Evolutionary conservation across 2,888 invertebrate genomes (phyloP).

Genomic region (Limnephilus marmoratus): DNA sequence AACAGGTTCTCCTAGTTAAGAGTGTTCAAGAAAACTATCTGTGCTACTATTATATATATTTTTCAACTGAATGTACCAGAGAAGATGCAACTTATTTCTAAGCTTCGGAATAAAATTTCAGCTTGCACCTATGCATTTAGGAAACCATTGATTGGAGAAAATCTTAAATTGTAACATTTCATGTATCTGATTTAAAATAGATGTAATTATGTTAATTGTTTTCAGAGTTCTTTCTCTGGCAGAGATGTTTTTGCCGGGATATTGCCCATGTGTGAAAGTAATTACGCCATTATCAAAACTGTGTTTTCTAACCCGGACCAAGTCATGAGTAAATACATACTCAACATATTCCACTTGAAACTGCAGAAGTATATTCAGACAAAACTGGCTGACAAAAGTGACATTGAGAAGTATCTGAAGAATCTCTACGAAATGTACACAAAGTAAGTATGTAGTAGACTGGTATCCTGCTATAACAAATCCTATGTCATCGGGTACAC

Average conservation of each 20-base stretch:
- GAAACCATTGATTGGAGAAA: too few relatives aligned
- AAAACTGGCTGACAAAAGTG: constrained; percentile 87
- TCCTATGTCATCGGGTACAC: too few relatives aligned
- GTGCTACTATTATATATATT: too few relatives aligned
- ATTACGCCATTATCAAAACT: constrained; percentile 88
- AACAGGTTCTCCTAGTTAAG: too few relatives aligned
- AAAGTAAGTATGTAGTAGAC: constrained; percentile 77
- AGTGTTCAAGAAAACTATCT: too few relatives aligned
- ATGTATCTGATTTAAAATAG: neutral
- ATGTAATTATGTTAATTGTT: constrained; percentile 66
- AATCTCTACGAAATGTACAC: constrained; percentile 94
- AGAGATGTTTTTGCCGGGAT: constrained; percentile 95
- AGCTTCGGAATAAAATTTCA: too few relatives aligned
- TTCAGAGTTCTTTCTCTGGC: constrained; percentile 88
- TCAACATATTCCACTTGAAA: constrained; percentile 95
- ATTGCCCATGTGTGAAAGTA: constrained; percentile 91
- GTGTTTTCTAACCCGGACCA: constrained; percentile 97
- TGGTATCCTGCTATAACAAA: too few relatives aligned
- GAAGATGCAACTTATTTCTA: too few relatives aligned
- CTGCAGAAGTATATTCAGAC: constrained; percentile 91
- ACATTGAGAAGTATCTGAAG: constrained; percentile 91
- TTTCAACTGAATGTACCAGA: too few relatives aligned
- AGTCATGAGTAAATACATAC: constrained; percentile 98
- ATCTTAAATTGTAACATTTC: too few relatives aligned
- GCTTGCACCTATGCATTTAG: too few relatives aligned